A percentile compares a stretch with the other conserved stretches of the same genome.
These are phyloP conservation scores for Tylochromis polylepis DNA, from an alignment of 2,113 vertebrate genomes.

Conservation along the genomic window DNA sequence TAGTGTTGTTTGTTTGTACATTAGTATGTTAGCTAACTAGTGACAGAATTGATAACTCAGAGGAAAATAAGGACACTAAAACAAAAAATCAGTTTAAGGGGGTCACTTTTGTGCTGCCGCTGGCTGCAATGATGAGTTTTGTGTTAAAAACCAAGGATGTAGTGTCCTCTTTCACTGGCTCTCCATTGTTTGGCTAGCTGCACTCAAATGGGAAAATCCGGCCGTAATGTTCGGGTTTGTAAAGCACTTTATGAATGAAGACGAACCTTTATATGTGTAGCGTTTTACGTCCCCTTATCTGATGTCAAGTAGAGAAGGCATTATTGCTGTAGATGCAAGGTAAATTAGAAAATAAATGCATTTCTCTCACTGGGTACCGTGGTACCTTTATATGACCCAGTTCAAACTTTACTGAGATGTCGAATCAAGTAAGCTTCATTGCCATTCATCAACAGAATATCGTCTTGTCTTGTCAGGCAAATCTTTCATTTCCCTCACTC, in stretches of 20 bases:
- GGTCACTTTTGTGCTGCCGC: accelerated
- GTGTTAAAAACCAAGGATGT: background rate
- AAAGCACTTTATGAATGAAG: background rate
- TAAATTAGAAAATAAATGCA: background rate
- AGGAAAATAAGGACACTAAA: background rate
- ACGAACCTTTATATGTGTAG: background rate
- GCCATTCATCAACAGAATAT: slow-evolving; percentile 30
- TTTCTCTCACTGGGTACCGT: background rate
- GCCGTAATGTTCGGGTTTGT: accelerated
- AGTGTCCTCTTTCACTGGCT: background rate
- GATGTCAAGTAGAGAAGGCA: slow-evolving; percentile 1
- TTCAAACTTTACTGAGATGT: slow-evolving; percentile 22
- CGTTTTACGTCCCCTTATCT: background rate
- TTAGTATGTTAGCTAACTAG: background rate
- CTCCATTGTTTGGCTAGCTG: background rate
- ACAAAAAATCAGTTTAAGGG: background rate
- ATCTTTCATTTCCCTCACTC: slow-evolving; percentile 7
- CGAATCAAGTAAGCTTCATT: background rate
- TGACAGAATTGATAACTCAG: background rate
- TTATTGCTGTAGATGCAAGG: background rate
- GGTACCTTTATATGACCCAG: slow-evolving; percentile 2
- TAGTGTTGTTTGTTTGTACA: too few species aligned
- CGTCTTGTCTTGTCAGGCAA: background rate
- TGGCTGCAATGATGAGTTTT: background rate
- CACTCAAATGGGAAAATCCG: background rate